These are phyloP conservation scores for Anarhynchus alexandrinus DNA, from an alignment of 2,113 vertebrate genomes.

Conservation along the genomic window DNA sequence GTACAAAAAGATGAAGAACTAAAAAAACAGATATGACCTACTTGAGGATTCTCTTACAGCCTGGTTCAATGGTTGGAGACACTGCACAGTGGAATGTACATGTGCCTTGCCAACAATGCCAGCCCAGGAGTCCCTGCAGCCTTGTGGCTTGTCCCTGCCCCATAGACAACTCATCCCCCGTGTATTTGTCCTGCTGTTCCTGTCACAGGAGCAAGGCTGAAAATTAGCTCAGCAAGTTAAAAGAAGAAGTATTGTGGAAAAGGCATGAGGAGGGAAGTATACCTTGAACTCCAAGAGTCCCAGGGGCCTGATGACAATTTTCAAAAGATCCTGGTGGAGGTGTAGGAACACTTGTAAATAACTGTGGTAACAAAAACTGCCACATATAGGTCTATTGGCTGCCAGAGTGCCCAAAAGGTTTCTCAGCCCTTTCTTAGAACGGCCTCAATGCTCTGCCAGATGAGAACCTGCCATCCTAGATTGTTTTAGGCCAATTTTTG, in stretches of 20 bases:
- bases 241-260: background rate
- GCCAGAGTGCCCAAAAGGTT: background rate
- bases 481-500: background rate
- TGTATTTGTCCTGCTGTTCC: background rate
- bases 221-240: background rate
- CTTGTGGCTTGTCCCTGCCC: background rate
- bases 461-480: background rate
- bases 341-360: background rate
- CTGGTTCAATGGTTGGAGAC: background rate
- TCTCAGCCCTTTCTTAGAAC: background rate
- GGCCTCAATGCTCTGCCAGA: background rate
- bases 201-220: background rate
- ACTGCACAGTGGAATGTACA: background rate
- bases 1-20: background rate
- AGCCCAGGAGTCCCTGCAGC: background rate
- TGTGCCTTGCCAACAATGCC: background rate
- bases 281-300: background rate
- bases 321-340: background rate
- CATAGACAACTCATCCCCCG: background rate
- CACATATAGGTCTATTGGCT: background rate
- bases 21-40: background rate
- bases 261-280: background rate
- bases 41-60: background rate
- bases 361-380: background rate
- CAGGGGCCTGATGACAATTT: background rate